Evolutionary conservation across 30 jellyfish, hydroid and myxozoan genomes (phyloP).

Genomic region (Cassiopea andromeda): DNA sequence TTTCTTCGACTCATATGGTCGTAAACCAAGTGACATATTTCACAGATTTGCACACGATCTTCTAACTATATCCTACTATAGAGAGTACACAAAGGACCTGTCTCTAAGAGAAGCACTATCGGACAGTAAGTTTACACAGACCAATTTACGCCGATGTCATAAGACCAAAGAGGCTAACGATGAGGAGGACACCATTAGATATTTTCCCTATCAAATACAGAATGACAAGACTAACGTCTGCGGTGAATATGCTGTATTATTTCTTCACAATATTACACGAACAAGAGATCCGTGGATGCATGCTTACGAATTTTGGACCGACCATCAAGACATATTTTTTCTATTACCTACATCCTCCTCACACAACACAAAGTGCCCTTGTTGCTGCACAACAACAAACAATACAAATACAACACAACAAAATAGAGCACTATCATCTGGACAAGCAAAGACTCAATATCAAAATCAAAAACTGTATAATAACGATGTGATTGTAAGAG

Average conservation of each 20-base stretch:
- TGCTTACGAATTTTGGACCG: not conserved
- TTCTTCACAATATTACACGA: not conserved
- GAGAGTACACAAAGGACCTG: not conserved
- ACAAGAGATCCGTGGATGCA: not conserved
- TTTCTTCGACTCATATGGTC: slow-evolving; percentile 4
- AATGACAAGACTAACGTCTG: not conserved
- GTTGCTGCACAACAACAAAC: no score
- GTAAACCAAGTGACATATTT: not conserved
- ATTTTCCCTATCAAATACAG: not conserved
- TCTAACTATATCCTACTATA: not conserved
- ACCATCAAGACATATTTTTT: not conserved
- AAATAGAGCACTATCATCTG: no score
- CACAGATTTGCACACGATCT: not conserved
- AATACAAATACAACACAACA: no score
- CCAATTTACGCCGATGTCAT: not conserved
- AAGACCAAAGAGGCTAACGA: not conserved
- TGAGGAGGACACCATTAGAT: not conserved
- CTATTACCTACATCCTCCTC: no score
- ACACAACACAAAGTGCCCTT: no score
- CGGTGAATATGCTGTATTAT: not conserved
- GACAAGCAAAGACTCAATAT: no score
- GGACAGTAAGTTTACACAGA: not conserved
- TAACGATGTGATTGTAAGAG: no score
- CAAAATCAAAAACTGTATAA: no score
- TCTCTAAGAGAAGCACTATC: not conserved